These are phyloP conservation scores for Erebia aethiops DNA, from an alignment of 2,888 invertebrate genomes.

Conservation along the genomic window DNA sequence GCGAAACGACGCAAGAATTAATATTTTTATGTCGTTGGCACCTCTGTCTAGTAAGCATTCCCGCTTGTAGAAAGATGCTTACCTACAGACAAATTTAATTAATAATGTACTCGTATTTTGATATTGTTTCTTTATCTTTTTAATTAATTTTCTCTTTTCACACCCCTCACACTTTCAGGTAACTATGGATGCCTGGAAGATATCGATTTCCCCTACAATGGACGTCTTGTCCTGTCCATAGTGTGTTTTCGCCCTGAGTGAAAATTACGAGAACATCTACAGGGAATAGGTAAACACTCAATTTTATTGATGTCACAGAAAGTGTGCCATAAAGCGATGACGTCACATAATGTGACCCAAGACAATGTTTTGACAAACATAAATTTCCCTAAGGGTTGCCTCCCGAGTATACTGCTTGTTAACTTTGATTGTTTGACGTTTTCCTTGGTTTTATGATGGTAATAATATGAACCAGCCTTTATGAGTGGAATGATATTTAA, in stretches of 20 bases:
- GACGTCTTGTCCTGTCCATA: too few relatives aligned
- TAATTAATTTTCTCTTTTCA: too few relatives aligned
- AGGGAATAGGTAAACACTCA: constrained; percentile 2
- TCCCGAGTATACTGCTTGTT: background rate
- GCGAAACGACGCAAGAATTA: too few relatives aligned
- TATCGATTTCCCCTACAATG: too few relatives aligned
- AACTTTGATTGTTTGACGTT: constrained; percentile 12
- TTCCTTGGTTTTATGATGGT: background rate
- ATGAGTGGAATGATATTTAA: background rate
- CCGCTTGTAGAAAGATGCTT: too few relatives aligned
- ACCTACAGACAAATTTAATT: too few relatives aligned
- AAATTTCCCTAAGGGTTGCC: constrained; percentile 23
- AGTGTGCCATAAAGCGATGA: constrained; percentile 14
- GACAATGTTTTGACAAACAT: constrained; percentile 24
- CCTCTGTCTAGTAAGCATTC: too few relatives aligned
- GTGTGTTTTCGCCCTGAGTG: background rate
- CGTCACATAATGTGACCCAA: constrained; percentile 14
- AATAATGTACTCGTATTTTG: too few relatives aligned
- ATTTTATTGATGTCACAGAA: constrained; percentile 21
- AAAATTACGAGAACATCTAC: constrained; percentile 1
- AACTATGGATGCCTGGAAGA: too few relatives aligned
- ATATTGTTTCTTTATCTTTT: too few relatives aligned
- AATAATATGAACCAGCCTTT: background rate
- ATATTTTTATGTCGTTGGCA: too few relatives aligned
- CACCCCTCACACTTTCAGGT: too few relatives aligned